phyloP scores from a whole-genome alignment of 2,888 invertebrate species.

The Epirrhoe tristata region DNA sequence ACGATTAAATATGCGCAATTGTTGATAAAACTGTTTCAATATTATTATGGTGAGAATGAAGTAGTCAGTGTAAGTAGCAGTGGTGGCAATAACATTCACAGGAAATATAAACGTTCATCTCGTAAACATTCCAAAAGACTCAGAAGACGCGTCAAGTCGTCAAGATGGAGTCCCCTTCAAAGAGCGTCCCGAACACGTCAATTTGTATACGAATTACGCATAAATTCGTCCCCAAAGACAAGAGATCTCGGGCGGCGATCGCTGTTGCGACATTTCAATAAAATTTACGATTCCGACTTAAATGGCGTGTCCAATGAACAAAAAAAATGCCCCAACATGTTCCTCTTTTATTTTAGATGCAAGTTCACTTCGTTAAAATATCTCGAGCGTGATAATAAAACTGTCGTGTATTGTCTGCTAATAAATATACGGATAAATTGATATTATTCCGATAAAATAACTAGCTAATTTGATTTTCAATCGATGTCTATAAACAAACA shows the following conservation, averaged over 20 bases:
- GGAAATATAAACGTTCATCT: conserved; percentile 56
- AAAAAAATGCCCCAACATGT: conserved; percentile 76
- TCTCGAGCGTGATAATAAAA: conserved; percentile 77
- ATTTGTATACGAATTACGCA: conserved; percentile 85
- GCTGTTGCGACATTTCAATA: conserved; percentile 84
- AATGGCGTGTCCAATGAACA: conserved; percentile 81
- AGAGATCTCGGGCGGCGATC: conserved; percentile 83
- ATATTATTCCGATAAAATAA: conserved; percentile 59
- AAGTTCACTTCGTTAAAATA: conserved; percentile 82
- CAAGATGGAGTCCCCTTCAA: conserved; percentile 72
- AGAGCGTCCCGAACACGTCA: conserved; percentile 78
- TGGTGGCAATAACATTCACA: conserved; percentile 55
- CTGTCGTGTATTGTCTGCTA: conserved; percentile 69
- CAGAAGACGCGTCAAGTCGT: conserved; percentile 79
- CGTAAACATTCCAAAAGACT: conserved; percentile 64
- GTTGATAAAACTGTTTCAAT: conserved; percentile 30
- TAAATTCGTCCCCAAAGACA: conserved; percentile 84
- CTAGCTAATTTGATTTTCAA: conserved; percentile 52
- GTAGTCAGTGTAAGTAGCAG: conserved; percentile 46
- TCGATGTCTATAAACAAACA: conserved; percentile 48
- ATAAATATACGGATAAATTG: conserved; percentile 70
- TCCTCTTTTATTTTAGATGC: conserved; percentile 79
- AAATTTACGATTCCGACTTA: conserved; percentile 85
- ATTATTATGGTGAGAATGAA: conserved; percentile 15
- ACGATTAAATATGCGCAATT: conserved; percentile 33